Conservation (phyloP, 1,140 invertebrate species). For the Elysia chlorotica region DNA sequence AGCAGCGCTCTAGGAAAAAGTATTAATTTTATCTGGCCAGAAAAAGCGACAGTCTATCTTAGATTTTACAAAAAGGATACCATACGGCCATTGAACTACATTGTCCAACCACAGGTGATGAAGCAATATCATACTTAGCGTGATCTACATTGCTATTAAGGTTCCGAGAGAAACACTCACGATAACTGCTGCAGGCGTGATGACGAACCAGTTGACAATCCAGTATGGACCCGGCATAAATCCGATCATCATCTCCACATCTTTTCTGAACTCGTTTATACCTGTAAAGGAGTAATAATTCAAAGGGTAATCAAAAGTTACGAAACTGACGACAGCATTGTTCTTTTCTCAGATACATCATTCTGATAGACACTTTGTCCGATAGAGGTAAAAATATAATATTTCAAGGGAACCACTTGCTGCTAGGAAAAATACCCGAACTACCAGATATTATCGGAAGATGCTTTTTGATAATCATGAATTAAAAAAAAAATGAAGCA, state of each 20-base stretch:
- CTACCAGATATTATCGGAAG: not conserved
- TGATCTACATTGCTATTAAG: not conserved
- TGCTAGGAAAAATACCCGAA: not conserved
- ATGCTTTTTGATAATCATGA: no score
- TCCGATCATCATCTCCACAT: constrained; percentile 73
- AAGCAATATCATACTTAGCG: not conserved
- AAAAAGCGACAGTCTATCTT: no score
- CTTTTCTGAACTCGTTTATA: constrained; percentile 64
- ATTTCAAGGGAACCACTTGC: not conserved
- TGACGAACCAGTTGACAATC: constrained; percentile 37
- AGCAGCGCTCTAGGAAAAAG: no score
- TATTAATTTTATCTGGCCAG: no score
- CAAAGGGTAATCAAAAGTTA: no score
- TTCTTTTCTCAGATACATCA: not conserved
- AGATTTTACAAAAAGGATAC: not conserved
- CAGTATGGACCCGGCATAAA: constrained; percentile 66
- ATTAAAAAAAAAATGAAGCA: no score
- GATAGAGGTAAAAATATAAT: not conserved
- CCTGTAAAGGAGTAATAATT: no score
- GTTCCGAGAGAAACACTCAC: not conserved
- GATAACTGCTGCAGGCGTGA: constrained; percentile 28
- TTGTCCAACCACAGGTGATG: not conserved
- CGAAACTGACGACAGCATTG: no score
- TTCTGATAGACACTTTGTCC: not conserved
- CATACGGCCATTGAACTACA: not conserved